phyloP scores from a whole-genome alignment of 64 coral and sea anemone species.

The Pocillopora damicornis region DNA sequence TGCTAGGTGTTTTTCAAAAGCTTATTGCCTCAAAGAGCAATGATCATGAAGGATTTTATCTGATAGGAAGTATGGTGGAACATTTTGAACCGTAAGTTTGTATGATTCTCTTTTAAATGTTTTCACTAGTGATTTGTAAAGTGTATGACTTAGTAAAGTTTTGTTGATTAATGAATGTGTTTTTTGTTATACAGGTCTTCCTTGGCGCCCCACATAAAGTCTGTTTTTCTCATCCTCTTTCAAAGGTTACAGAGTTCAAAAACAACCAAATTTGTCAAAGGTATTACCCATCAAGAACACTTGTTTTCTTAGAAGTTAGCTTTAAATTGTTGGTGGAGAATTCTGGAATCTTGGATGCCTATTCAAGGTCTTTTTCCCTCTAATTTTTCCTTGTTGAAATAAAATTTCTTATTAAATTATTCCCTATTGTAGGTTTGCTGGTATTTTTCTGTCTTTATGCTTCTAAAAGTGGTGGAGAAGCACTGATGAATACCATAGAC shows the following conservation, averaged over 20 bases:
- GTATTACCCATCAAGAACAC: slow-evolving; percentile 15
- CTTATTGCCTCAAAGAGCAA: slow-evolving; percentile 90
- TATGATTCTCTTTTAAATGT: not conserved
- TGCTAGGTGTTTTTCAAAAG: slow-evolving; percentile 97
- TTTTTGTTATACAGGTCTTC: slow-evolving; percentile 29
- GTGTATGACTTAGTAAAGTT: too few relatives aligned
- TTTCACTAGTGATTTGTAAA: too few relatives aligned
- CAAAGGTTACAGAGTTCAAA: slow-evolving; percentile 92
- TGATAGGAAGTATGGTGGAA: slow-evolving; percentile 88
- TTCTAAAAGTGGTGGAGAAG: slow-evolving; percentile 64
- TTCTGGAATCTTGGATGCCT: not conserved
- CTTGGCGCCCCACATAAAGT: slow-evolving; percentile 59
- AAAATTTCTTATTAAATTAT: not conserved
- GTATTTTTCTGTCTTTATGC: slow-evolving; percentile 94
- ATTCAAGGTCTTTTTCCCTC: not conserved
- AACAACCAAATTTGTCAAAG: slow-evolving; percentile 97
- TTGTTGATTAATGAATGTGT: not conserved
- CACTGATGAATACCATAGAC: slow-evolving; percentile 74
- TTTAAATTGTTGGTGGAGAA: too few relatives aligned
- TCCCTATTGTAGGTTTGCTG: slow-evolving; percentile 53
- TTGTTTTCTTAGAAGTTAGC: too few relatives aligned
- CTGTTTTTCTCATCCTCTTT: slow-evolving; percentile 92
- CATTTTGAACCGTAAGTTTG: slow-evolving; percentile 80
- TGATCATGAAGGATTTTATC: slow-evolving; percentile 98
- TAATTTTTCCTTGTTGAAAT: not conserved